Base-by-base conservation (phyloP, 1,140 invertebrate species). In the Holotrichia oblita region DNA sequence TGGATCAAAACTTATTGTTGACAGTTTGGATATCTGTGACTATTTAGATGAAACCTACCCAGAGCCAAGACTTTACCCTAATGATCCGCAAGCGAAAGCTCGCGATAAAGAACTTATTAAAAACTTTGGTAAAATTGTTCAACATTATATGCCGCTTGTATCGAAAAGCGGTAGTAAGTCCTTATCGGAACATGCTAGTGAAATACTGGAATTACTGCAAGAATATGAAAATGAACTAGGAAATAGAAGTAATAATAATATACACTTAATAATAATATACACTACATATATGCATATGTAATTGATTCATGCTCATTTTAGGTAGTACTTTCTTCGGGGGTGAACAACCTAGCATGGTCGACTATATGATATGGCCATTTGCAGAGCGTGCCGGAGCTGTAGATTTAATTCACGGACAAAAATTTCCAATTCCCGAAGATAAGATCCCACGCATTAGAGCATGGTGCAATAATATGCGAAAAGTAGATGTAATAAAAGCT, bases 311-410 rank as follows among this genome's bases (percentile, higher is more conserved):
- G 27, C 4, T 40, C 12, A 40, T 79, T 79, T 55, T 44, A 61
- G 92, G n/a, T n/a, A n/a, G 90, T 6, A 87, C 86, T 14, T 96
- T 91, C 82, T 92, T 94, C 83, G 89, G 89, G 79, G 93, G 94
- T 74, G 82, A 86, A 9, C 86, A 90, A 76, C 93, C 94, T 10
- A 93, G 93, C n/a, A 94, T 94, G 89, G 88, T 93, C 14, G 95
- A 96, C 85, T 93, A 94, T 78, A 95, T 95, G 93, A 93, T 96
- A 77, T 96, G 95, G 94, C 94, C 95, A 2, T 96, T 93, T 93
- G 92, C 93, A 80, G 94, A 96, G 85, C 89, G 93, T 80, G 83
- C 90, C 10, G 59, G 0, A 9, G 44, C 55, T 76, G 9, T 76
- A 9, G 40, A 27, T 14, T 48, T 48, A 9, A 34, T 24, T 27